phyloP scores from a whole-genome alignment of 2,797 vertebrate genomes.

The Sciurus vulgaris region DNA sequence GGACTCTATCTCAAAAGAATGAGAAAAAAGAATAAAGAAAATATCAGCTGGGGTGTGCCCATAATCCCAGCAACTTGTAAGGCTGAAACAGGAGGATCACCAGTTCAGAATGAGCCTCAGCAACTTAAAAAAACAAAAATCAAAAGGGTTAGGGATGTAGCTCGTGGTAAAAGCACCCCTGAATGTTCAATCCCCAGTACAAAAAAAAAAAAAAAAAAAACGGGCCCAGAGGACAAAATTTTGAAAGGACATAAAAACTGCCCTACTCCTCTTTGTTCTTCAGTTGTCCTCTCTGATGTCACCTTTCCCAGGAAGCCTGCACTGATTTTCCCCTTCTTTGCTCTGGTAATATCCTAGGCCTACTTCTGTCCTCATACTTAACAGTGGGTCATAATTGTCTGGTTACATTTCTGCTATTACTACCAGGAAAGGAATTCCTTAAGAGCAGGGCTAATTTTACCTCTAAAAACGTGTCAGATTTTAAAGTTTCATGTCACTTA shows the following conservation, averaged over 20 bases:
- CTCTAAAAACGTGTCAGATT: not conserved
- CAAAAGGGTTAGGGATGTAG: too few species aligned
- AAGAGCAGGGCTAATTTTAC: not conserved
- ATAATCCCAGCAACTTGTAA: too few species aligned
- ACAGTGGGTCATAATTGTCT: not conserved
- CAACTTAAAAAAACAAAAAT: too few species aligned
- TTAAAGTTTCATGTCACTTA: slow-evolving; percentile 35
- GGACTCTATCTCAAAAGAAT: too few species aligned
- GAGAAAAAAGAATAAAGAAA: too few species aligned
- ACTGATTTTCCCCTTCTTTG: not conserved
- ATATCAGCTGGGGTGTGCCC: not conserved
- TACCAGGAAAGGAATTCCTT: slow-evolving; percentile 8
- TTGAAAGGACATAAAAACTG: not conserved
- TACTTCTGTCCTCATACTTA: not conserved
- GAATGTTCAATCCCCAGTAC: too few species aligned
- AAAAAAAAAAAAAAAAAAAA: not conserved
- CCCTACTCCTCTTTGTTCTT: not conserved
- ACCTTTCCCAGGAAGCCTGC: not conserved
- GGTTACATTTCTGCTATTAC: not conserved
- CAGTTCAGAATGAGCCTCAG: too few species aligned
- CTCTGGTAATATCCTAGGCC: not conserved
- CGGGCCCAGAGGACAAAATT: not conserved
- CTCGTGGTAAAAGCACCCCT: too few species aligned
- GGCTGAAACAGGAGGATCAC: too few species aligned
- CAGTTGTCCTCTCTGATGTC: not conserved